Evolutionary conservation across 2,113 vertebrate species (phyloP), one percentile per base, ranked within the genome.

Genomic region (Dipodomys spectabilis): DNA sequence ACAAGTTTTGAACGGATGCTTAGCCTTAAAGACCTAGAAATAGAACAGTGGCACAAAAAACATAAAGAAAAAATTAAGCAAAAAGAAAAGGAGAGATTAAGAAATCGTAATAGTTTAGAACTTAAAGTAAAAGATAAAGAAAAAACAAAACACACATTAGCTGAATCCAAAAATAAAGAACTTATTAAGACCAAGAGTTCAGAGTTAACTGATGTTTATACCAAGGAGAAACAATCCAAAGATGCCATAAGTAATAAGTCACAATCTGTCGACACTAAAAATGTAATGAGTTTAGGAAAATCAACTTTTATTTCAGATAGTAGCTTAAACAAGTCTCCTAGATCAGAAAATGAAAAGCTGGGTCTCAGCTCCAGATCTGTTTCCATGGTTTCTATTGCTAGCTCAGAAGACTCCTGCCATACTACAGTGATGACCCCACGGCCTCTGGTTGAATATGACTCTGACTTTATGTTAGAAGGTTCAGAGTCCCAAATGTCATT

Each of bases 1-100:
- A 99, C 99, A 78, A 99, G 99, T 98, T 99, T 99, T 35, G 99
- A 99, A 98, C 98, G 99, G 92, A 99, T 99, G 99, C 98, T 99
- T 69, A 99, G 99, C 94, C 98, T 99, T 86, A 99, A 99, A 97
- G 99, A 99, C 95, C 98, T 99, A 95, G 99, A 99, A 97, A 99
- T 99, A 91, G 99, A 99, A 97, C 99, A 99, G 97, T 99, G 99
- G 99, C 99, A 99, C 65, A 99, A 98, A 83, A 99, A 99, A 79
- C 99, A 99, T 90, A 98, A 99, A 97, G 99, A 99, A 98, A 99
- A 99, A 97, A 99, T 99, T 94, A 99, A 99, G 91, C 99, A 99
- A 93, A 99, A 99, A 93, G 99, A 99, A 98, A 98, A 99, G 30
- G 99, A 99, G 71, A 97, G 99, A 64, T 98, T 99, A 49, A 99